Base-by-base conservation (phyloP, 1,140 invertebrate genomes). In the Panagrolaimus sp. region DNA sequence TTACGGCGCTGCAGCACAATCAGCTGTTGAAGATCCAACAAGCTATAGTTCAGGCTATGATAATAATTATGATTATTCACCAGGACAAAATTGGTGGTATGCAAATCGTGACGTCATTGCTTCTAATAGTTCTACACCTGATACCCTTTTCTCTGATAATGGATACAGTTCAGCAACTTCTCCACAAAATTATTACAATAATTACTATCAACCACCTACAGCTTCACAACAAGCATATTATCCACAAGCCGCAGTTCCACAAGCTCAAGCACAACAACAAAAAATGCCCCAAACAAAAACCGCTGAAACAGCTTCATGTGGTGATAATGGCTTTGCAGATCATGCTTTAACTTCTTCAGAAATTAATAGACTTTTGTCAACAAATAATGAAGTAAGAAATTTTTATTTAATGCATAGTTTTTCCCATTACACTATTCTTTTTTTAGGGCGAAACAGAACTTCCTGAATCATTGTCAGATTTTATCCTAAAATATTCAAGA, bases 401-500 rank as follows among this genome's bases (percentile, higher is more conserved):
- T 57, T 57, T 57, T 25, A 57, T 20, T 57, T n/a, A n/a, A n/a
- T n/a, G n/a, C n/a, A n/a, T n/a, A 11, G 20, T 57, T 57, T 51
- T 38, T n/a, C n/a, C n/a, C n/a, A 38, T 4, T 38, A 4, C 31
- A 4, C 31, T 47, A 74, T 71, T 27, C 42, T 43, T 43, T 64
- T 8, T 46, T 42, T 64, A 73, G 48, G 43, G 53, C 20, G 67
- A 78, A 38, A 63, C 66, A 14, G 77, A 80, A 57, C 64, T 83
- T 53, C 82, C 78, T n/a, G 81, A 81, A 45, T 69, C 70, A 23
- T 68, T 82, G 31, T 78, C 78, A 5, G 81, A 83, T 57, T 83
- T 83, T 48, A 83, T 83, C 67, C 45, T 82, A 11, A 74, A 79
- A 23, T 82, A 82, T 66, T 82, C 81, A n/a, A 78, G 82, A 16